phyloP scores from a whole-genome alignment of 2,888 invertebrate species.

The Abrostola triplasia region DNA sequence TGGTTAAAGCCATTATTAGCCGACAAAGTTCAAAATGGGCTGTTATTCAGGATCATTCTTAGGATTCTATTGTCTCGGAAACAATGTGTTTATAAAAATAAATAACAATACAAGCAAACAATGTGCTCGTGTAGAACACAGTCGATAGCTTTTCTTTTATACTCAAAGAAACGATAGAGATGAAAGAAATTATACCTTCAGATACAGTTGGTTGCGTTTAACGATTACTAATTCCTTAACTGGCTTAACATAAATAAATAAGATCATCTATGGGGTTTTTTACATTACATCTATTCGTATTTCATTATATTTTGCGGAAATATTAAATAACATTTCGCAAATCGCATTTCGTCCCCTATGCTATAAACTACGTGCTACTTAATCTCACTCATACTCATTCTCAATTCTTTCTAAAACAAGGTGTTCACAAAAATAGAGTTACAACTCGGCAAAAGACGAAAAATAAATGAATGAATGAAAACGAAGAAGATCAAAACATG shows the following conservation, averaged over 20 bases:
- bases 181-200: slow-evolving; percentile 23
- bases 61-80: slow-evolving; percentile 22
- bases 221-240: slow-evolving; percentile 13
- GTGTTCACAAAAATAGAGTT: too few species aligned
- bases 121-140: slow-evolving; percentile 13
- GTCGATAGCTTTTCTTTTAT: slow-evolving; percentile 31
- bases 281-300: too few species aligned
- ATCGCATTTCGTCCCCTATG: too few species aligned
- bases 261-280: too few species aligned
- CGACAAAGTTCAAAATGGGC: neutral
- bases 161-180: slow-evolving; percentile 33
- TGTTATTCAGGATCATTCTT: slow-evolving; percentile 10
- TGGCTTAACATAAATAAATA: neutral
- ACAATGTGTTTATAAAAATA: slow-evolving; percentile 24
- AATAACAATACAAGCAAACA: slow-evolving; percentile 37
- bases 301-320: too few species aligned
- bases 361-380: too few species aligned
- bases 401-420: too few species aligned
- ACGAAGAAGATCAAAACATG: too few species aligned
- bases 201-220: slow-evolving; percentile 15
- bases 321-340: too few species aligned
- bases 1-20: neutral
- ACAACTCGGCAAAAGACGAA: too few species aligned
- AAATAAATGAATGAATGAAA: too few species aligned
- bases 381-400: too few species aligned